Base-by-base conservation (phyloP, 2,113 vertebrate species). In the Neomonachus schauinslandi region DNA sequence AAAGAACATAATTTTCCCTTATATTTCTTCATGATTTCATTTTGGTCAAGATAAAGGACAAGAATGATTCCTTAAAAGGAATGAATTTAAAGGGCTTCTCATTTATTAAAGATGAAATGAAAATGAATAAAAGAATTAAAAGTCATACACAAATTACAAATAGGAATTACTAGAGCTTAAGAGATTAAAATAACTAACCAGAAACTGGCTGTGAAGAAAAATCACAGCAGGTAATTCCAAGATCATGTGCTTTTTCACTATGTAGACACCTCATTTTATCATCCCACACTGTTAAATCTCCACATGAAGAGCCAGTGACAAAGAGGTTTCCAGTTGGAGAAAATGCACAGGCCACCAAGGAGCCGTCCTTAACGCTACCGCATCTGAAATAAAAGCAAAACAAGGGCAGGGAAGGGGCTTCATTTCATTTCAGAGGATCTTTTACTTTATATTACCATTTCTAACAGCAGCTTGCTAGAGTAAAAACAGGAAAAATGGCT, bases 181-280 rank as follows among this genome's bases (percentile, higher is more conserved):
- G 96, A 97, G 65, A 98, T 36, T 85, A 90, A 96, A 96, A 69
- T 89, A 97, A 99, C 99, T 98, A 96, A 99, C 99, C 99, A 97
- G 97, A 98, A 97, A 99, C 1, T 59, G 98, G 97, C 80, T 98
- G 98, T 61, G 99, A 98, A 95, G 99, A 99, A 97, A 99, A 99
- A 97, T 99, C 98, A 95, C 99, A 99, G 98, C 99, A 99, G 97
- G 99, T 99, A 95, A 99, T 99, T 0, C 99, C 99, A 96, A 99
- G 99, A 98, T 99, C 99, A 3, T 99, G 99, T 63, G 99, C 99
- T 98, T 99, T 99, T 98, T 99, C 99, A 10, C 98, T 99, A 74
- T 86, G 96, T n/a, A 99, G 98, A 95, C 99, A 99, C 77, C 98
- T 98, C 98, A 99, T 98, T 95, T 99, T 98, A 94, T 99, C 97